A percentile compares a stretch with the other conserved stretches of the same genome.
phyloP scores from a whole-genome alignment of 2,113 vertebrate genomes.

The Brachyhypopomus gauderio region DNA sequence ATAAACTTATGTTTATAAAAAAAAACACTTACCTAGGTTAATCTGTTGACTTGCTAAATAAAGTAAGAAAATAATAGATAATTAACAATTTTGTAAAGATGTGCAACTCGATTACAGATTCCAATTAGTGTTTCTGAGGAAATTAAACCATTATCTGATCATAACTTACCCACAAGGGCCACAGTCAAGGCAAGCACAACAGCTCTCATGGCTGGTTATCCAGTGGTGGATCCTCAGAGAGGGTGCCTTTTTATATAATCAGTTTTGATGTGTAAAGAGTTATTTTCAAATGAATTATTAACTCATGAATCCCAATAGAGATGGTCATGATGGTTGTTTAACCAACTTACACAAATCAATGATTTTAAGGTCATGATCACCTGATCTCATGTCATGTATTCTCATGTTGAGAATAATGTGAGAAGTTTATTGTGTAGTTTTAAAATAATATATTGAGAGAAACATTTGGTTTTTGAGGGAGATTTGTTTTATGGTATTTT shows the following conservation, averaged over 20 bases:
- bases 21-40: constrained; percentile 55
- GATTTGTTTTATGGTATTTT: no score
- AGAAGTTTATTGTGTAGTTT: no score
- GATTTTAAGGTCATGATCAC: constrained; percentile 1
- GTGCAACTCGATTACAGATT: neutral
- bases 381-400: constrained; percentile 16
- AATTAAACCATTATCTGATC: neutral
- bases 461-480: no score
- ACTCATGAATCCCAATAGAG: neutral
- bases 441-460: no score
- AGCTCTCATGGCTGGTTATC: constrained; percentile 76
- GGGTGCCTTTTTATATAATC: constrained; percentile 60
- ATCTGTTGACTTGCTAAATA: constrained; percentile 56
- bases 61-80: neutral
- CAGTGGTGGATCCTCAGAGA: constrained; percentile 43
- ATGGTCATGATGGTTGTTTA: neutral
- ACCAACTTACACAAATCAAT: neutral
- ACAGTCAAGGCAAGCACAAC: constrained; percentile 76
- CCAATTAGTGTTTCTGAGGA: no score
- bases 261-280: constrained; percentile 50
- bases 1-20: neutral
- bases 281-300: constrained; percentile 28
- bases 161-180: constrained; percentile 80
- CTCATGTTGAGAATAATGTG: no score
- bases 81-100: neutral